These are phyloP conservation scores for Prolemur simus DNA, from an alignment of 2,113 vertebrate species.

Conservation along the genomic window DNA sequence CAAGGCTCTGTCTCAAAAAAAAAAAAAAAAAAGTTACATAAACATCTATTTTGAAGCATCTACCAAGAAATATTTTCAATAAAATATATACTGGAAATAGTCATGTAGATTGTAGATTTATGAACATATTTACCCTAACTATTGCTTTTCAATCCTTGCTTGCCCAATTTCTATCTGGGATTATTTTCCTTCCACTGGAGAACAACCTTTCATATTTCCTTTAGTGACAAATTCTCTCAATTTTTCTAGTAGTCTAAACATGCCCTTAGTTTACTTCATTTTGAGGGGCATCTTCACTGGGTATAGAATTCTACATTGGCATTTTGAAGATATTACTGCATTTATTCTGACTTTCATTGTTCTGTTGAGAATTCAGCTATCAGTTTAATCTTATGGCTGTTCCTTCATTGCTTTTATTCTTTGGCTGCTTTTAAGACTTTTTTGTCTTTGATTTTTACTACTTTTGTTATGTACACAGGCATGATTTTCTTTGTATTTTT, in stretches of 20 bases:
- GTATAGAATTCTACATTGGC: neutral
- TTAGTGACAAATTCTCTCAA: neutral
- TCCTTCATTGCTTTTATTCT: neutral
- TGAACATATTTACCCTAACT: neutral
- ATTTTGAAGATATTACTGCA: neutral
- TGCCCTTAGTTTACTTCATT: neutral
- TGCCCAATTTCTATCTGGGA: neutral
- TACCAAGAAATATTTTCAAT: neutral
- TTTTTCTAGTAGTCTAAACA: neutral
- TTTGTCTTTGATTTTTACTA: neutral
- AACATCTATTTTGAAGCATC: neutral
- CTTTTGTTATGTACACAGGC: neutral
- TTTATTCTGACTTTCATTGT: neutral
- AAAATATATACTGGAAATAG: neutral
- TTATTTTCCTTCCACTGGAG: neutral
- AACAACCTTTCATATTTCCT: neutral
- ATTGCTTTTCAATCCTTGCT: neutral
- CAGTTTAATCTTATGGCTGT: neutral
- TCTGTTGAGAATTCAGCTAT: neutral
- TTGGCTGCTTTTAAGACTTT: constrained; percentile 20
- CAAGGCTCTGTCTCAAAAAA: too few relatives aligned
- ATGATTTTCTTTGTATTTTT: neutral
- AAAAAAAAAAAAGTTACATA: neutral
- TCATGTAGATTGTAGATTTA: neutral
- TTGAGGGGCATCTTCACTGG: neutral